Evolutionary conservation across 1,140 invertebrate species (phyloP).

Genomic region (Gonatopus flavifemur): DNA sequence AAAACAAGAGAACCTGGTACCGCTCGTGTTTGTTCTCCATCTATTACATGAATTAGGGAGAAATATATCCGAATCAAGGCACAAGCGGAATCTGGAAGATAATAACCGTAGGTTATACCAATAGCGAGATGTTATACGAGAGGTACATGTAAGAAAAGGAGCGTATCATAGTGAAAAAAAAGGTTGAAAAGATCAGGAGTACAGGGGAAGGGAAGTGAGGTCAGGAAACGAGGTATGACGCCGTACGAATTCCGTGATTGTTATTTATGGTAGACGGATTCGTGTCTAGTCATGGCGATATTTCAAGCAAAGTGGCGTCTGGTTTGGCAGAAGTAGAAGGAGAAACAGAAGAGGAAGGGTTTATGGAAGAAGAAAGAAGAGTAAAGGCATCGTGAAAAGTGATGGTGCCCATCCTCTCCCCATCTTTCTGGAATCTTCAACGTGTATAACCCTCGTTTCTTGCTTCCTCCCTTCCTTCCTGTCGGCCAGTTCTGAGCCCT

Average conservation of each 20-base stretch:
- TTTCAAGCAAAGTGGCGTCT: conserved; percentile 32
- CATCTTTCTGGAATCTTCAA: conserved; percentile 2
- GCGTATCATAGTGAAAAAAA: neutral
- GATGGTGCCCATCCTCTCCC: conserved; percentile 9
- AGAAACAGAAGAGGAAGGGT: no score
- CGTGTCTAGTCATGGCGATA: conserved; percentile 34
- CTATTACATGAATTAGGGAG: no score
- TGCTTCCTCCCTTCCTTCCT: neutral
- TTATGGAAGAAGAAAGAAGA: no score
- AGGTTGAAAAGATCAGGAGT: neutral
- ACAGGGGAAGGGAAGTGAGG: conserved; percentile 3
- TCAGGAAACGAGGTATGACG: conserved; percentile 9
- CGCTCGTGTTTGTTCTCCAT: no score
- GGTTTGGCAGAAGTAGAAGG: no score
- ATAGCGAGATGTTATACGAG: no score
- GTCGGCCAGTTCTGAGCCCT: neutral
- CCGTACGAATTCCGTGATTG: conserved; percentile 24
- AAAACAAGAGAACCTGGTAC: no score
- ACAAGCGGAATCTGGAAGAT: no score
- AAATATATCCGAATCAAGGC: no score
- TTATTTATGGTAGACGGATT: conserved; percentile 36
- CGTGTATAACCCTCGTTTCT: neutral
- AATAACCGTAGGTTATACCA: no score
- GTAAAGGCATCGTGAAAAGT: conserved; percentile 31
- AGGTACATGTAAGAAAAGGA: no score